Evolutionary conservation across 2,888 invertebrate species (phyloP).

Genomic region (Drosophila cracens): DNA sequence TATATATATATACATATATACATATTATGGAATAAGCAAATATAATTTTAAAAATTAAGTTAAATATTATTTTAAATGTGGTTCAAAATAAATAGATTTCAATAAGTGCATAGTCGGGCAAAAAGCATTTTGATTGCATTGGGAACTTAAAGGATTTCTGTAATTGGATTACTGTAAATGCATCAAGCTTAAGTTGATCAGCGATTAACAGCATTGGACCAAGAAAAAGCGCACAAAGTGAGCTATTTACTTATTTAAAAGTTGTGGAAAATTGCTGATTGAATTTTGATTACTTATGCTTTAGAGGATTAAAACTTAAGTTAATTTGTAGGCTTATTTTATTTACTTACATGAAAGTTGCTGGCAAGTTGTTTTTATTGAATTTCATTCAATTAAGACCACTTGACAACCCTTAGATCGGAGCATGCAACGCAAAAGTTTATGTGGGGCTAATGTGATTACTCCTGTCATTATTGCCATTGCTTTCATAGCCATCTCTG

Average conservation of each 20-base stretch:
- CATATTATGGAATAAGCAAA: neutral
- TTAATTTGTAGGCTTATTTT: slow-evolving; percentile 32
- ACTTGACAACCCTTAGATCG: slow-evolving; percentile 70
- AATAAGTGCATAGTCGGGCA: neutral
- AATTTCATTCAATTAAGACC: slow-evolving; percentile 56
- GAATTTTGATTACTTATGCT: slow-evolving; percentile 23
- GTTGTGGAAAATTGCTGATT: slow-evolving; percentile 17
- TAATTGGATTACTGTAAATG: neutral
- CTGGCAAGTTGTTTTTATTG: slow-evolving; percentile 62
- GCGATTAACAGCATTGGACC: neutral
- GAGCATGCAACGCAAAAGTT: slow-evolving; percentile 55
- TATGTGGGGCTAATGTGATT: slow-evolving; percentile 77
- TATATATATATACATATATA: neutral
- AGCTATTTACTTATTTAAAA: slow-evolving; percentile 3
- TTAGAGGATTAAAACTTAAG: slow-evolving; percentile 11
- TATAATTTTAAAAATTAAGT: neutral
- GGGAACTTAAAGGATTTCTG: too few relatives aligned
- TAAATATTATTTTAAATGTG: neutral
- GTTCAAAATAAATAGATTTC: neutral
- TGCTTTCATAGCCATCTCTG: slow-evolving; percentile 27
- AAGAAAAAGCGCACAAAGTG: neutral
- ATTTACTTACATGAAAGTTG: slow-evolving; percentile 17
- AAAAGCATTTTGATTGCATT: neutral
- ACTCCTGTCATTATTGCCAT: slow-evolving; percentile 77
- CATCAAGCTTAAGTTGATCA: neutral